Evolutionary conservation across 2,113 vertebrate genomes (phyloP).

Genomic region (Calidris pugnax): DNA sequence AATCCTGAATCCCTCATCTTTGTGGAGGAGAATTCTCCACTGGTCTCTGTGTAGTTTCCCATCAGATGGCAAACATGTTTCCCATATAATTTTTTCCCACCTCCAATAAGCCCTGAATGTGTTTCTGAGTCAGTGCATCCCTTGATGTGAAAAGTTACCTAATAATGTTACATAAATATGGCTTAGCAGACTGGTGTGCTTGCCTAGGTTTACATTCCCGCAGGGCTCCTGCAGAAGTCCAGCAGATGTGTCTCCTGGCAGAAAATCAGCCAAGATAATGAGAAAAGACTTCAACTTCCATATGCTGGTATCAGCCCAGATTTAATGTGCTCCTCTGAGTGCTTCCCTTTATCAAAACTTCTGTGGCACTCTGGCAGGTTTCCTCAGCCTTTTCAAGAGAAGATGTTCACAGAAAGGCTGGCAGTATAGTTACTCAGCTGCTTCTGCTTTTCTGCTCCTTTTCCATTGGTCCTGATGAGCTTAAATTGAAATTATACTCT

Average conservation of each 20-base stretch:
- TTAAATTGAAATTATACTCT: not conserved
- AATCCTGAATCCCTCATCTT: not conserved
- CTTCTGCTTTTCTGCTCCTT: not conserved
- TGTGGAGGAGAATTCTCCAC: not conserved
- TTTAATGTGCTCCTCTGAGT: slow-evolving; percentile 38
- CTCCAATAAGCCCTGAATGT: not conserved
- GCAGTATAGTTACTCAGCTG: not conserved
- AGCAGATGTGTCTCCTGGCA: slow-evolving; percentile 62
- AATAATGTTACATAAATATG: slow-evolving; percentile 34
- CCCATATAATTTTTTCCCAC: not conserved
- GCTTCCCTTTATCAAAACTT: slow-evolving; percentile 21
- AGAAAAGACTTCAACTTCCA: slow-evolving; percentile 59
- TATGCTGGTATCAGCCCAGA: slow-evolving; percentile 40
- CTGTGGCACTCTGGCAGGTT: not conserved
- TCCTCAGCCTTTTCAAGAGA: not conserved
- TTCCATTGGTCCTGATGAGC: not conserved
- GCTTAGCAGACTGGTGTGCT: slow-evolving; percentile 1
- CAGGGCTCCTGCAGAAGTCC: slow-evolving; percentile 38
- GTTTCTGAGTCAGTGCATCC: not conserved
- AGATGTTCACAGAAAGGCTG: not conserved
- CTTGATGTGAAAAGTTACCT: slow-evolving; percentile 18
- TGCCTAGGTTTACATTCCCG: not conserved
- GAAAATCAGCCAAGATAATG: slow-evolving; percentile 61
- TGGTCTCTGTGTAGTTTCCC: not conserved
- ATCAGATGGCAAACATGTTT: not conserved